phyloP scores from a whole-genome alignment of 2,888 invertebrate genomes.

The Spilarctia lutea region DNA sequence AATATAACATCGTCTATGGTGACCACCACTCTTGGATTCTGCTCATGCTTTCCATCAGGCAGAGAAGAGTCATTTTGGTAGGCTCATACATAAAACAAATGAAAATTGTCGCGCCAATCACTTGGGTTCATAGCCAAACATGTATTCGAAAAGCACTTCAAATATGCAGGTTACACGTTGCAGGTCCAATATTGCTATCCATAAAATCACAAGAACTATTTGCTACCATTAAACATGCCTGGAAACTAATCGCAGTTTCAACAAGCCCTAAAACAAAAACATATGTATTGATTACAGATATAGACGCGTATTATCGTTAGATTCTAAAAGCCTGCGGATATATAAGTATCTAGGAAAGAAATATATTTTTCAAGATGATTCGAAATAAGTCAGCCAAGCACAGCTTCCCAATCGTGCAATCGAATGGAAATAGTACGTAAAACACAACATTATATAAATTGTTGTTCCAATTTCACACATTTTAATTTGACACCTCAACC shows the following conservation, averaged over 20 bases:
- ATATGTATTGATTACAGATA: neutral
- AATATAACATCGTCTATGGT: too few species aligned
- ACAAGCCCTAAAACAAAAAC: neutral
- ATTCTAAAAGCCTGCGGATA: neutral
- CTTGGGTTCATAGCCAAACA: too few species aligned
- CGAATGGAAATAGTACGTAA: constrained; percentile 16
- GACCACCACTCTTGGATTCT: too few species aligned
- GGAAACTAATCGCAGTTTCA: neutral
- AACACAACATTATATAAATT: constrained; percentile 43
- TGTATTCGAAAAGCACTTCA: too few species aligned
- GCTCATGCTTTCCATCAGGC: too few species aligned
- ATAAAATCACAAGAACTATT: too few species aligned
- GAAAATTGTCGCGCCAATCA: too few species aligned
- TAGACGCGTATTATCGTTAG: neutral
- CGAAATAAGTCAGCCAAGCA: constrained; percentile 19
- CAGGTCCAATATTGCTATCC: too few species aligned
- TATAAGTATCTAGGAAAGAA: neutral
- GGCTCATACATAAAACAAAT: too few species aligned
- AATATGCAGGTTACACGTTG: too few species aligned
- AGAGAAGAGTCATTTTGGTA: too few species aligned
- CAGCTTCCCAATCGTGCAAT: constrained; percentile 40
- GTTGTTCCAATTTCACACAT: constrained; percentile 49
- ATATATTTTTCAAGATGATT: constrained; percentile 2
- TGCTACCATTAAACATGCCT: too few species aligned
- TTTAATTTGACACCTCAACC: constrained; percentile 48